Evolutionary conservation across 2,113 vertebrate species (phyloP), one percentile per base, ranked within the genome.

Genomic region (Nicator chloris): DNA sequence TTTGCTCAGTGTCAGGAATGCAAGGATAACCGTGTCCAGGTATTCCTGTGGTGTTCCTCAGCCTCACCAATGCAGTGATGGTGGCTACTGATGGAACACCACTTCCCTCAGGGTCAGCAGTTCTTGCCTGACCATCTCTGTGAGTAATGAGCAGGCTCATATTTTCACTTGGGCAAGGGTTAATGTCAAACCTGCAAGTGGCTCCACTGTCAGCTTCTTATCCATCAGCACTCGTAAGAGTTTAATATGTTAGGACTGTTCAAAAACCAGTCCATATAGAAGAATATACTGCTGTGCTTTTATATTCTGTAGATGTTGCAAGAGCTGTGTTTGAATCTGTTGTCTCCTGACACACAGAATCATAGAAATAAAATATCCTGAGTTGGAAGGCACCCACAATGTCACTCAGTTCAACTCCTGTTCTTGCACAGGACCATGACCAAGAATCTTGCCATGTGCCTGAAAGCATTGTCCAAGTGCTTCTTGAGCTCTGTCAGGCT

Each of bases 81-180:
- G n/a, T 44, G 73, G 26, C 5, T 28, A 12, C 10, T 45, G 7
- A 31, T 33, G 44, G 72, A 60, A 70, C 6, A 56, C 7, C 51
- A 40, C 31, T 6, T 40, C 44, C 27, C 4, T 1, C 28, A 28
- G 9, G 45, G 10, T 6, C 0, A 0, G 35, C 23, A 63, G 42
- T 8, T 44, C 42, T 77, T 35, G 21, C 2, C 10, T 3, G 4
- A 40, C 30, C 20, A 35, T 71, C 39, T 53, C 28, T 1, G 1
- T 24, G 15, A 79, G 44, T 6, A 33, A 44, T 0, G 4, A 60
- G 16, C 26, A 63, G 21, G 37, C 17, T 90, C 37, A 8, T 15
- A 10, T 31, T 28, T 56, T 35, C 51, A 69, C 33, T 0, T 2
- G 4, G n/a, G 22, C 42, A 91, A 93, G 35, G 16, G 15, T 65